Evolutionary conservation across 2,888 invertebrate genomes (phyloP), one percentile per base, ranked within the genome.

Genomic region (Dasysyrphus tricinctus): DNA sequence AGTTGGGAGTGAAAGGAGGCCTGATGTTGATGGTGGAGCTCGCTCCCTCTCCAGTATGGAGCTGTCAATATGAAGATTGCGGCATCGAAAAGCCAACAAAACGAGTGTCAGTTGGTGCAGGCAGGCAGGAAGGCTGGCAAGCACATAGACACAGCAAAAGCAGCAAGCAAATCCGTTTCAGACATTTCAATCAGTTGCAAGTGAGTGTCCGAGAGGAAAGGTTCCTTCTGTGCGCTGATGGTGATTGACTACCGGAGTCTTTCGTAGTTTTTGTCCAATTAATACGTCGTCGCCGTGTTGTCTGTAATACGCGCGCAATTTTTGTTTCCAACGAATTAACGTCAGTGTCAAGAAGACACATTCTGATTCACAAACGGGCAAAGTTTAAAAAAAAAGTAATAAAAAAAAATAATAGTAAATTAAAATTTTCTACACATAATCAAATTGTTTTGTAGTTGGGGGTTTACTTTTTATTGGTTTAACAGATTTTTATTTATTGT

Each of bases 111-210:
- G 80, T 85, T 80, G 73, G 76, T 73, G 69, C 39, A 69, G 74
- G 70, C 78, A 69, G 61, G 61, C 34, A 51, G 54, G 24, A 16
- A 37, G 37, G 51, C 67, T 24, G 49, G 37, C 67, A 51, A 14
- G 14, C 34, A 67, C 6, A 37, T 47, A 44, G 32, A 34, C 37
- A 39, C 19, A 39, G 39, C 14, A 39, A 6, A 39, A 24, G 24
- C 51, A 69, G 42, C 65, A 81, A 77, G 76, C 69, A 80, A 85
- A 81, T 85, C 77, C 73, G 42, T 76, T 81, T 81, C 54, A 69
- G 75, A 81, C 78, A 82, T 86, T 86, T 86, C 86, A 82, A 86
- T 86, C 86, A 86, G 86, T 86, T 86, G 78, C 86, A 79, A 86
- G 82, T 75, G 78, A 79, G 86, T 86, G 82, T 75, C 78, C 82